These are phyloP conservation scores for Poeciliopsis turneri DNA, from an alignment of 2,797 vertebrate genomes.

Conservation along the genomic window DNA sequence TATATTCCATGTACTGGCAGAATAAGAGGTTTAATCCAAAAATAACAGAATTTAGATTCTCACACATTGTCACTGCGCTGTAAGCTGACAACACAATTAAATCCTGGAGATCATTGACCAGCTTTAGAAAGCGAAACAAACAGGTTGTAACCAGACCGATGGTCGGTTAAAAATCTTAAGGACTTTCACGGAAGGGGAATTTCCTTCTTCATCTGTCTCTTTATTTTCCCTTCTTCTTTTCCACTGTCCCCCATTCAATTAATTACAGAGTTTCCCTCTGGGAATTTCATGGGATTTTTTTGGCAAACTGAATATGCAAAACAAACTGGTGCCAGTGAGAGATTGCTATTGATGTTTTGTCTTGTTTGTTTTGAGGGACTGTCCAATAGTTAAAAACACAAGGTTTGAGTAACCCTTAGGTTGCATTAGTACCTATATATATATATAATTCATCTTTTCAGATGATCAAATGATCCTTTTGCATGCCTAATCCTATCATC, in stretches of 20 bases:
- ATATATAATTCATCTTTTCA: background rate
- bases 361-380: background rate
- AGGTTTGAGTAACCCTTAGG: background rate
- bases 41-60: background rate
- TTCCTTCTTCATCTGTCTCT: background rate
- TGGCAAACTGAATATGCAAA: background rate
- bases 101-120: slow-evolving; percentile 1
- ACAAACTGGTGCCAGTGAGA: background rate
- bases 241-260: background rate
- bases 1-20: background rate
- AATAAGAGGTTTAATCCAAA: background rate
- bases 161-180: background rate
- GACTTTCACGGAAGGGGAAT: slow-evolving; percentile 18
- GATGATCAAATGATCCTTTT: background rate
- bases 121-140: slow-evolving; percentile 42
- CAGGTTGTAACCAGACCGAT: background rate
- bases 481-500: background rate
- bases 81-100: background rate
- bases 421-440: background rate
- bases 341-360: background rate
- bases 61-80: background rate
- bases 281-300: slow-evolving; percentile 10
- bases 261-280: slow-evolving; percentile 6
- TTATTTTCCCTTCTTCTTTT: background rate
- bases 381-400: background rate